A percentile compares a stretch with the other conserved stretches of the same genome.
These are phyloP conservation scores for Actias luna DNA, from an alignment of 2,888 invertebrate genomes.

Conservation along the genomic window DNA sequence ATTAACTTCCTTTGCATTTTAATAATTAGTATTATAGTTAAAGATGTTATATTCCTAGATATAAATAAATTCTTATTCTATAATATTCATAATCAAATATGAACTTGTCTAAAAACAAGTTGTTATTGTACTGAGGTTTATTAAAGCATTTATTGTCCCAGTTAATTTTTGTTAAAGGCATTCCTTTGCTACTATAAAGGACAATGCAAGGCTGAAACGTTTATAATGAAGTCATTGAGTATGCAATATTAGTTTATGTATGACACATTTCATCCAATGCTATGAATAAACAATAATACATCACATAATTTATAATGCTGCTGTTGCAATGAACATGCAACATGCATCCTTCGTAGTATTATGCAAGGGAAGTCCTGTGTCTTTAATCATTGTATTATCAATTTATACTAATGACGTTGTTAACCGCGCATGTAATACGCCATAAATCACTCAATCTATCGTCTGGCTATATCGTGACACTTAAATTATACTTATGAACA, in stretches of 20 bases:
- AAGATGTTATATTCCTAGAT: not conserved
- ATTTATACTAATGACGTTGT: constrained; percentile 42
- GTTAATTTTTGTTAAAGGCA: not conserved
- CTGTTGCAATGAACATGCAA: not conserved
- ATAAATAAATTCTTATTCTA: not conserved
- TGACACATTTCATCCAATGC: not conserved
- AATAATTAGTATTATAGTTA: not conserved
- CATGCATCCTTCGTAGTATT: not conserved
- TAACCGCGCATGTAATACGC: constrained; percentile 40
- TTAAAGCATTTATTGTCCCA: not conserved
- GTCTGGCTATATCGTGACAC: constrained; percentile 58
- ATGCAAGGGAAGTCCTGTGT: constrained; percentile 2
- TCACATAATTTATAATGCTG: not conserved
- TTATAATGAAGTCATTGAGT: not conserved
- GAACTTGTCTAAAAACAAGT: no score
- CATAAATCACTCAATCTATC: constrained; percentile 55
- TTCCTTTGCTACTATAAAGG: not conserved
- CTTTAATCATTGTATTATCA: constrained; percentile 28
- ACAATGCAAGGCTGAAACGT: constrained; percentile 4
- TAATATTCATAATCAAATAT: not conserved
- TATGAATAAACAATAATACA: not conserved
- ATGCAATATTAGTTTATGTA: not conserved
- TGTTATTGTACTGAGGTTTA: not conserved
- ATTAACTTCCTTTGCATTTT: not conserved
- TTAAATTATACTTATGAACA: constrained; percentile 63